Conservation (phyloP, 37 sponge, comb jelly and placozoan genomes). For the Amphimedon queenslandica region DNA sequence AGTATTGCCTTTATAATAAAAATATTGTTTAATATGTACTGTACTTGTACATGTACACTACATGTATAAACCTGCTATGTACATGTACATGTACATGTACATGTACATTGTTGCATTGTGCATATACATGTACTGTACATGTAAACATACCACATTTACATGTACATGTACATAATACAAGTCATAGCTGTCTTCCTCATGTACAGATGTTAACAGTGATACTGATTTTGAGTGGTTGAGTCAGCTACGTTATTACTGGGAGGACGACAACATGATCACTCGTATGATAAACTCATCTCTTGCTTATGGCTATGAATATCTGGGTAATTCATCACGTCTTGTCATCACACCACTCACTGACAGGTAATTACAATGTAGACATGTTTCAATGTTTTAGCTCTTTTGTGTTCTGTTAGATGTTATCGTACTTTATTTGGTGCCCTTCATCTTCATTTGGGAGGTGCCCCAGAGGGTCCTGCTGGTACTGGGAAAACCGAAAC, state of each 20-base stretch:
- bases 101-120: too few relatives aligned
- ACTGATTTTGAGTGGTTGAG: constrained; percentile 98
- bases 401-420: constrained; percentile 40
- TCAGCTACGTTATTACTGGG: constrained; percentile 99
- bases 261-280: constrained; percentile 91
- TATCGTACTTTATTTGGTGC: constrained; percentile 99
- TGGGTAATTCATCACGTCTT: constrained; percentile 93
- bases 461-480: constrained; percentile 99
- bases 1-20: too few relatives aligned
- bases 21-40: too few relatives aligned
- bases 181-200: too few relatives aligned
- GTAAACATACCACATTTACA: too few relatives aligned
- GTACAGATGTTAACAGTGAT: constrained; percentile 83
- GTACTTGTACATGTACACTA: too few relatives aligned
- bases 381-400: not conserved
- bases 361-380: constrained; percentile 23
- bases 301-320: constrained; percentile 98
- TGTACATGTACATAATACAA: too few relatives aligned
- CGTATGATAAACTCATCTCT: constrained; percentile 98
- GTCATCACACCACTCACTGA: constrained; percentile 99
- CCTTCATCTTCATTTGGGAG: constrained; percentile 96
- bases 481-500: constrained; percentile 99
- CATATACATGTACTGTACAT: too few relatives aligned
- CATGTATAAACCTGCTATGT: too few relatives aligned
- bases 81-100: too few relatives aligned